These are phyloP conservation scores for Cryptoprocta ferox DNA, from an alignment of 2,797 vertebrate species.

Conservation along the genomic window DNA sequence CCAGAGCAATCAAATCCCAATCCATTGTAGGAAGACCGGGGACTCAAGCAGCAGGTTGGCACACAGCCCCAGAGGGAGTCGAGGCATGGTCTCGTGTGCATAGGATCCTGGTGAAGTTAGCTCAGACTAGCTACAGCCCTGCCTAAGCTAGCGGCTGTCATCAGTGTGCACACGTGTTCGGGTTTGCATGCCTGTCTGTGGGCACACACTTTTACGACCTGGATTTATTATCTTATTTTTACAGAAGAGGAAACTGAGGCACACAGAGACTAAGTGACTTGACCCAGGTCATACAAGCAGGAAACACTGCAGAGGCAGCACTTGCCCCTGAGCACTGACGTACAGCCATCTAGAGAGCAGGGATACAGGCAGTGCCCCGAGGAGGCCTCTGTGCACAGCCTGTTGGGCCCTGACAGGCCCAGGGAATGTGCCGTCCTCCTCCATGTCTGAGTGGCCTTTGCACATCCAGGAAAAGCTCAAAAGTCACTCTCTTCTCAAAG, in stretches of 20 bases:
- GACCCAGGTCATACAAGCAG: background rate
- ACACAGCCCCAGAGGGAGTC: background rate
- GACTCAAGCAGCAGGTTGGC: background rate
- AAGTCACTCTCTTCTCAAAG: background rate
- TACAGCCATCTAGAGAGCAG: background rate
- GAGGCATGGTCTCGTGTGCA: background rate
- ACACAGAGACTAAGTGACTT: background rate
- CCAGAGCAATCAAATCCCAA: background rate
- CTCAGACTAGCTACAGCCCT: background rate
- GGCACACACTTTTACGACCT: background rate
- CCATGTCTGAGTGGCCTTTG: background rate
- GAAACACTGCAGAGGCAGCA: background rate
- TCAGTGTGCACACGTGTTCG: background rate
- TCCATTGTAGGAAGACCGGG: background rate
- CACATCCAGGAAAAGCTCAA: background rate
- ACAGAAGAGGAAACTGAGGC: constrained; percentile 22
- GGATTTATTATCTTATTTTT: constrained; percentile 1
- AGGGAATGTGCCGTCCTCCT: background rate
- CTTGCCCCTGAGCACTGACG: background rate
- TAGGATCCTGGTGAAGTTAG: background rate
- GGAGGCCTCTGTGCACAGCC: background rate
- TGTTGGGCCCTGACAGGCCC: too few species aligned
- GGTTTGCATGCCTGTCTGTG: background rate
- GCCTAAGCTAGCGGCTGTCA: background rate
- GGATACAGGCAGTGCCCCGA: background rate